Conservation (phyloP, 1,140 invertebrate species). For the Oryctes rhinoceros region DNA sequence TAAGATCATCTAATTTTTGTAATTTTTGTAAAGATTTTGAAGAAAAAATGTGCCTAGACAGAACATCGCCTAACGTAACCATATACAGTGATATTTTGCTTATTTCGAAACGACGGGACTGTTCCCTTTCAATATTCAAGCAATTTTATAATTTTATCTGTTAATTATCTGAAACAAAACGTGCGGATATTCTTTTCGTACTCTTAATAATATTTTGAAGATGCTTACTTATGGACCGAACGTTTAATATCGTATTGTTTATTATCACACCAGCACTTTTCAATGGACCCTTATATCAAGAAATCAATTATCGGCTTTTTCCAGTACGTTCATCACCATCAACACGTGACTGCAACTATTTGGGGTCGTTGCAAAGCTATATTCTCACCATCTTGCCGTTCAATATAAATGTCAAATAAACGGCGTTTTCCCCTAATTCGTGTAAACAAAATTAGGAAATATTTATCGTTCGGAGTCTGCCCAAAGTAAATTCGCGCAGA, state of each 20-base stretch:
- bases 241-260: neutral
- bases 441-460: slow-evolving; percentile 31
- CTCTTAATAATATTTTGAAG: neutral
- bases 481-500: neutral
- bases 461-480: slow-evolving; percentile 8
- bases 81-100: no score
- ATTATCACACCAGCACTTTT: neutral
- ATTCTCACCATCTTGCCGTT: slow-evolving; percentile 4
- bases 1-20: no score
- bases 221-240: neutral
- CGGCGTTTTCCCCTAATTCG: neutral
- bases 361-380: neutral
- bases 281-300: neutral
- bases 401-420: slow-evolving; percentile 31
- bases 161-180: no score
- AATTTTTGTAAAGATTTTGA: no score
- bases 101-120: no score
- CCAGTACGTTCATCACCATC: slow-evolving; percentile 12
- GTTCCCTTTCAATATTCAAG: no score
- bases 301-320: slow-evolving; percentile 10
- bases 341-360: slow-evolving; percentile 29
- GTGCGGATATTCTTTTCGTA: no score
- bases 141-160: no score
- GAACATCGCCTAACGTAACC: no score
- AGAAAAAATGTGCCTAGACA: no score